Evolutionary conservation across 2,113 vertebrate genomes (phyloP).

Genomic region (Lasiurus borealis): DNA sequence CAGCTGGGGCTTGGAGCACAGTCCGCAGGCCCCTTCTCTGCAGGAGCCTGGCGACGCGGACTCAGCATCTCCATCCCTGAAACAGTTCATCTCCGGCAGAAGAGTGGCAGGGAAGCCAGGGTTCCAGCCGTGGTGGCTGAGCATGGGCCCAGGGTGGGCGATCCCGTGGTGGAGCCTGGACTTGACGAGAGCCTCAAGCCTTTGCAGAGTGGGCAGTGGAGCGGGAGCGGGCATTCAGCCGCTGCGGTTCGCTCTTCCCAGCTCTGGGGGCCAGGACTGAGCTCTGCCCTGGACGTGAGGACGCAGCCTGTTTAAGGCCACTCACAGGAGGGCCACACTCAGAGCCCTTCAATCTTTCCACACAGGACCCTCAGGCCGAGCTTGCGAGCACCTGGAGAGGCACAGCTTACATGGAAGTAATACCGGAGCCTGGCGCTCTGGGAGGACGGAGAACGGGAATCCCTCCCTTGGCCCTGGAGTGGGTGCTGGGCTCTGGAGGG

Average conservation of each 20-base stretch:
- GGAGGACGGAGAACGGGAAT: background rate
- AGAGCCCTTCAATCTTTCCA: background rate
- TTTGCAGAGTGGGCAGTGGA: background rate
- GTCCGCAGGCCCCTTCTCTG: background rate
- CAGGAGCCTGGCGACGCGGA: background rate
- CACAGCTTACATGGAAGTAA: background rate
- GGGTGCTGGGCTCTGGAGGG: too few species aligned
- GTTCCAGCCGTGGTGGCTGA: background rate
- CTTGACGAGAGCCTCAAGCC: accelerated
- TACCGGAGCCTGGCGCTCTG: background rate
- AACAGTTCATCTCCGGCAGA: background rate
- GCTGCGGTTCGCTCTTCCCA: accelerated
- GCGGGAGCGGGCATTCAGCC: accelerated
- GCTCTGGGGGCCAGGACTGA: background rate
- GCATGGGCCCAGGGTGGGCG: background rate
- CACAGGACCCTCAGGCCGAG: accelerated
- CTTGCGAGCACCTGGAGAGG: background rate
- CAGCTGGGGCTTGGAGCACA: background rate
- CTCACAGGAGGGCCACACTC: accelerated
- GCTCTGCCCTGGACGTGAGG: background rate
- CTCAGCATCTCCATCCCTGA: background rate
- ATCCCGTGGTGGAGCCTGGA: background rate
- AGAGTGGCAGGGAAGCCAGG: background rate
- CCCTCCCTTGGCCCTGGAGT: background rate
- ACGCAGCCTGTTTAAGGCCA: background rate